A percentile compares a stretch with the other conserved stretches of the same genome.
These are phyloP conservation scores for Gobio occitaniae DNA, from an alignment of 2,797 vertebrate species.

Conservation along the genomic window DNA sequence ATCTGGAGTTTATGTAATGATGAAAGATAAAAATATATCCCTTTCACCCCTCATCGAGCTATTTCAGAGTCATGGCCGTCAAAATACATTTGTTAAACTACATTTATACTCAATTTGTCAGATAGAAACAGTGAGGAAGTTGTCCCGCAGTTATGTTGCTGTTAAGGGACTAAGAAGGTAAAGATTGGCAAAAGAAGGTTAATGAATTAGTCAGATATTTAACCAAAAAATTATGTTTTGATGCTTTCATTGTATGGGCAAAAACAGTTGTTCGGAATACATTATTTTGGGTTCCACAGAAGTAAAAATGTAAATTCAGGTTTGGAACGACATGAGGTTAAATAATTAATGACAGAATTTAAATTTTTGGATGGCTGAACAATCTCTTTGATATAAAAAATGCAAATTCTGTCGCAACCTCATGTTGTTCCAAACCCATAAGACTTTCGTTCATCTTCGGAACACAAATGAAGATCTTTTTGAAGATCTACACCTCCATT, in stretches of 20 bases:
- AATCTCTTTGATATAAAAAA: background rate
- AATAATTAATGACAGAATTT: background rate
- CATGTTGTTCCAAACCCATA: background rate
- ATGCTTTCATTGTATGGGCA: background rate
- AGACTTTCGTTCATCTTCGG: background rate
- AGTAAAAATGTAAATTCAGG: background rate
- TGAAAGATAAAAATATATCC: slow-evolving; percentile 46
- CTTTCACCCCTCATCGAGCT: background rate
- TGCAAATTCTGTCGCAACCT: background rate
- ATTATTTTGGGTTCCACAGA: background rate
- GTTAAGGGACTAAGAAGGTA: background rate
- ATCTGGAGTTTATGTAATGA: slow-evolving; percentile 53
- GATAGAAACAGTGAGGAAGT: background rate
- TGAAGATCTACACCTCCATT: background rate
- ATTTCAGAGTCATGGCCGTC: slow-evolving; percentile 4
- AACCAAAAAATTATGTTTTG: background rate
- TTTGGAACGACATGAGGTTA: background rate
- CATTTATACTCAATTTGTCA: background rate
- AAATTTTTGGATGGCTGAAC: background rate
- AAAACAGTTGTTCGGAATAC: background rate
- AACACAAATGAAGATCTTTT: no score
- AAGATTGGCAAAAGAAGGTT: background rate
- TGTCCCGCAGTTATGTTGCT: background rate
- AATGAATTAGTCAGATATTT: background rate
- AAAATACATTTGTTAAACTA: slow-evolving; percentile 20